Percentiles rank a stretch among this genome's conserved stretches.
phyloP scores from a whole-genome alignment of 2,797 vertebrate genomes.

The Trematomus bernacchii region DNA sequence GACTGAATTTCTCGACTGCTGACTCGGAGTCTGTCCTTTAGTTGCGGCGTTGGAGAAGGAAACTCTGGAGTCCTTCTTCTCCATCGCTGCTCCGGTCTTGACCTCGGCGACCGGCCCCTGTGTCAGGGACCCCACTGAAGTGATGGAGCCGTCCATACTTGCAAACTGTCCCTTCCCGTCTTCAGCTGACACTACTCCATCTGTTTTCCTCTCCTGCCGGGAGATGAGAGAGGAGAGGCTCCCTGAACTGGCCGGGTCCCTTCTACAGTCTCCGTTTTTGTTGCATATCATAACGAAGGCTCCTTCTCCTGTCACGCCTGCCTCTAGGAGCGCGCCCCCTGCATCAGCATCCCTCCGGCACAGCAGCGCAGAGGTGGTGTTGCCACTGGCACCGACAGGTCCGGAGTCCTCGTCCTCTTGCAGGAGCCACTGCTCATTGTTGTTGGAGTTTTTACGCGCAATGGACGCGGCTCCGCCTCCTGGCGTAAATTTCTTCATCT shows the following conservation, averaged over 20 bases:
- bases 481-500: slow-evolving; percentile 75
- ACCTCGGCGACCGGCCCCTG: slow-evolving; percentile 77
- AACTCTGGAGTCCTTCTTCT: slow-evolving; percentile 86
- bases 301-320: slow-evolving; percentile 56
- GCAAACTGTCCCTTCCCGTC: slow-evolving; percentile 61
- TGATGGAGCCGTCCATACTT: slow-evolving; percentile 79
- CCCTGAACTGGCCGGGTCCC: slow-evolving; percentile 82
- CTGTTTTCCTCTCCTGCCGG: slow-evolving; percentile 80
- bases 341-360: slow-evolving; percentile 73
- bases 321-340: slow-evolving; percentile 49
- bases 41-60: slow-evolving; percentile 83
- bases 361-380: slow-evolving; percentile 59
- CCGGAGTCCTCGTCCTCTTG: slow-evolving; percentile 65
- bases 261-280: slow-evolving; percentile 89
- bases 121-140: slow-evolving; percentile 67
- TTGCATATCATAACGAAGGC: slow-evolving; percentile 86
- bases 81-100: slow-evolving; percentile 61
- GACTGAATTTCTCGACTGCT: slow-evolving; percentile 76
- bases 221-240: slow-evolving; percentile 85
- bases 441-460: slow-evolving; percentile 80
- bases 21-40: slow-evolving; percentile 71
- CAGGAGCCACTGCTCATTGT: slow-evolving; percentile 78
- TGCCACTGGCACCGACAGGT: slow-evolving; percentile 62
- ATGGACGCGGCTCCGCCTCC: slow-evolving; percentile 83
- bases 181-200: slow-evolving; percentile 71